Evolutionary conservation across 2,888 invertebrate genomes (phyloP), one percentile per base, ranked within the genome.

Genomic region (Apamea crenata): DNA sequence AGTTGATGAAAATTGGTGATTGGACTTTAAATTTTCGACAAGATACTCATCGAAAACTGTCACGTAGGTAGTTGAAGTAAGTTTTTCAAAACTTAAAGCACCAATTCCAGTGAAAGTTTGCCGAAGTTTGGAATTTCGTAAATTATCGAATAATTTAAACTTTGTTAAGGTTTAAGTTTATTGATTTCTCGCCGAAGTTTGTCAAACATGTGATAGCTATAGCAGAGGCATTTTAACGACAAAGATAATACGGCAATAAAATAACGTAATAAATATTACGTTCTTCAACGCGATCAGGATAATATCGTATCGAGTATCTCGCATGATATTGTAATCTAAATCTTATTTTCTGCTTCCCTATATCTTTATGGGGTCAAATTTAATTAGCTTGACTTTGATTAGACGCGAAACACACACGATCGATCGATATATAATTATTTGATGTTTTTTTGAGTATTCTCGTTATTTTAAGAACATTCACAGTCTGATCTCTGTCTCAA

Each of bases 11-110:
- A 82, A 50, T 66, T 36, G 21, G 16, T 59, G 18, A 16, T n/a
- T 65, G 1, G 1, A 25, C 14, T 21, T 66, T 66, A 81, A n/a
- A 81, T 77, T 69, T 44, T 16, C 40, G 21, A 59, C 16, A 21
- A 56, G 40, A 74, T 63, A 59, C 66, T 81, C 44, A 74, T 65
- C 63, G 40, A 81, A 77, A 68, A 63, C 66, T 72, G 44, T 85
- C 78, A 78, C 85, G 71, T 74, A 74, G 47, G 32, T 74, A 71
- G 32, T 78, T 59, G 12, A 59, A 74, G 8, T 53, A 84, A 85
- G 74, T 78, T 82, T 85, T 77, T 72, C 71, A 59, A 71, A 81
- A 84, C 85, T 71, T 74, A 40, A 74, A 85, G 72, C 74, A 78
- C 74, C 53, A 74, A 78, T 82, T 53, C 29, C 63, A 32, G 3